Evolutionary conservation across 2,888 invertebrate species (phyloP).

Genomic region (Ethmia dodecea): DNA sequence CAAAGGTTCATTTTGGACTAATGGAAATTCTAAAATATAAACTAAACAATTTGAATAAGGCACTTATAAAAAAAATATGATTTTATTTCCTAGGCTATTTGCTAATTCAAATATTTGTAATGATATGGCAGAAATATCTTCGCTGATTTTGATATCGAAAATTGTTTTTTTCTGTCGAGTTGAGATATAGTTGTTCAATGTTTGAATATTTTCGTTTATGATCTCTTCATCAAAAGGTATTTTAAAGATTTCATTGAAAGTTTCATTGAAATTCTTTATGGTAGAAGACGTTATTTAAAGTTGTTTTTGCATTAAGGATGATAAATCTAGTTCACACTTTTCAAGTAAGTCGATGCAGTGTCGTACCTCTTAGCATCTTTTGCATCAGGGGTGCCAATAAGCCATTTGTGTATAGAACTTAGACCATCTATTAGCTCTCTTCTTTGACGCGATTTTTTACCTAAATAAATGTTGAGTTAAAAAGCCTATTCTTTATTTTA

Average conservation of each 20-base stretch:
- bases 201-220: constrained; percentile 22
- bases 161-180: constrained; percentile 15
- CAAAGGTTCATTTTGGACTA: too few species aligned
- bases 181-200: constrained; percentile 19
- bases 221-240: constrained; percentile 23
- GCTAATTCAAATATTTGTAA: constrained; percentile 23
- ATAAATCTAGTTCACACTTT: constrained; percentile 21
- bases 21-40: too few species aligned
- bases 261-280: constrained; percentile 22
- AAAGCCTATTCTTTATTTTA: background rate
- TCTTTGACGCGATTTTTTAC: constrained; percentile 20
- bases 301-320: constrained; percentile 20
- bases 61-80: too few species aligned
- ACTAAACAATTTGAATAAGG: too few species aligned
- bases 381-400: constrained; percentile 23
- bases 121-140: constrained; percentile 22
- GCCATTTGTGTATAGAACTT: constrained; percentile 25
- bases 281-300: constrained; percentile 26
- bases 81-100: too few species aligned
- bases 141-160: constrained; percentile 19
- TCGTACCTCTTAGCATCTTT: constrained; percentile 17
- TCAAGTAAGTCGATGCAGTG: constrained; percentile 26
- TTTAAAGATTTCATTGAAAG: constrained; percentile 20
- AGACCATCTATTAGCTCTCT: constrained; percentile 26
- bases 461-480: background rate